phyloP scores from a whole-genome alignment of 1,140 invertebrate species.

The Nebria ingens region DNA sequence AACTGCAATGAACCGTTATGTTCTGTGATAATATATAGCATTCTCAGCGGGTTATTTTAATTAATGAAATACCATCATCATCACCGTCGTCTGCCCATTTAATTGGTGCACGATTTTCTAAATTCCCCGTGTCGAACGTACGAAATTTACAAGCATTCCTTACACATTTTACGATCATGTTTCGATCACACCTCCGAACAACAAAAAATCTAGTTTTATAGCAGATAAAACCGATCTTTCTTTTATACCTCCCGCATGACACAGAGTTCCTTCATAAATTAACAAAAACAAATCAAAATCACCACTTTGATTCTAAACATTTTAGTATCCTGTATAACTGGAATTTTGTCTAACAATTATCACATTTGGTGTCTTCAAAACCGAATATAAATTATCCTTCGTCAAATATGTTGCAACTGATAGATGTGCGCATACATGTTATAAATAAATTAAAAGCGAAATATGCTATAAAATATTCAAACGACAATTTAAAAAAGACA shows the following conservation, averaged over 20 bases:
- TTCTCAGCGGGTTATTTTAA: slow-evolving; percentile 2
- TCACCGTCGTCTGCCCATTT: too few relatives aligned
- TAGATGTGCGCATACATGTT: not conserved
- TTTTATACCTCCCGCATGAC: too few relatives aligned
- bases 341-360: not conserved
- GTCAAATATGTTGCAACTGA: not conserved
- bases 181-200: too few relatives aligned
- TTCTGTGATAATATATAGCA: not conserved
- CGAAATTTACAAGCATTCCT: too few relatives aligned
- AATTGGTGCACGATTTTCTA: not conserved
- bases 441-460: not conserved
- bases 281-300: too few relatives aligned
- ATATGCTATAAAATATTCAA: slow-evolving; percentile 1
- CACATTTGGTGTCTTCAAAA: too few relatives aligned
- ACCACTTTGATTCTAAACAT: too few relatives aligned
- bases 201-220: too few relatives aligned
- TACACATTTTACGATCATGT: too few relatives aligned
- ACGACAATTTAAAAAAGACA: slow-evolving; percentile 3
- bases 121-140: not conserved
- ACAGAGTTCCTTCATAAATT: too few relatives aligned
- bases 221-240: too few relatives aligned
- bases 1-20: not conserved
- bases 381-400: not conserved
- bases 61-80: slow-evolving; percentile 4
- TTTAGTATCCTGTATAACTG: not conserved